Base-by-base conservation (phyloP, 2,113 vertebrate genomes). In the Gymnarchus niloticus region DNA sequence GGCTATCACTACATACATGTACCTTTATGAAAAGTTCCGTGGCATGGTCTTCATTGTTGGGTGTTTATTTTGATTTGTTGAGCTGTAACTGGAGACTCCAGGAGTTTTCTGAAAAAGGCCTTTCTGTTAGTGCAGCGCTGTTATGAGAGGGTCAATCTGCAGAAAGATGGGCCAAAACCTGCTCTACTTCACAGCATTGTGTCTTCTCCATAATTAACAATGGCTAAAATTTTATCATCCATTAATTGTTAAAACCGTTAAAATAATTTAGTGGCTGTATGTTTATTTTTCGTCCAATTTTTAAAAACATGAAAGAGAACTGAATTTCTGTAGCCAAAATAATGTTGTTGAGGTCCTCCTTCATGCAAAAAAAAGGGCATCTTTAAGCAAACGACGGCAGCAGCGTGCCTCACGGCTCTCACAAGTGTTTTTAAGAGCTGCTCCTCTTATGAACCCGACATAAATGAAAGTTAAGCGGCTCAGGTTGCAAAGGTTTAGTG, bases 11-110 rank as follows among this genome's bases (percentile, higher is more conserved):
- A 33, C 65, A 37, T 73, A 37, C 28, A 69, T 69, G 65, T 69
- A 69, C 33, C 65, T 33, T 69, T 73, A 41, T 73, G 65, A 41
- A 73, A 73, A 33, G 33, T 33, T 73, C 65, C 19, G 65, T 73
- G 33, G 14, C 33, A 37, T 73, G 65, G 28, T 17, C 37, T 69
- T 69, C 61, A 69, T 69, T 69, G 4, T 73, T 19, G 65, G 17
- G 65, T 73, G 41, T 73, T 73, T 73, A 73, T 73, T 73, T 73
- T 73, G 14, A 73, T 73, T 73, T 73, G 41, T 73, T 73, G 65
- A 14, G 12, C 33, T 73, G 65, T 73, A 73, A 41, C 33, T 14
- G 12, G 14, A 73, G 65, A 37, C 65, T 73, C 3, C 65, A 19
- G 33, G 33, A 73, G 65, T 73, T 6, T 73, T 19, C 33, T 41